A percentile compares a stretch with the other conserved stretches of the same genome.
These are phyloP conservation scores for Pediacus dermestoides DNA, from an alignment of 2,888 invertebrate species.

Conservation along the genomic window DNA sequence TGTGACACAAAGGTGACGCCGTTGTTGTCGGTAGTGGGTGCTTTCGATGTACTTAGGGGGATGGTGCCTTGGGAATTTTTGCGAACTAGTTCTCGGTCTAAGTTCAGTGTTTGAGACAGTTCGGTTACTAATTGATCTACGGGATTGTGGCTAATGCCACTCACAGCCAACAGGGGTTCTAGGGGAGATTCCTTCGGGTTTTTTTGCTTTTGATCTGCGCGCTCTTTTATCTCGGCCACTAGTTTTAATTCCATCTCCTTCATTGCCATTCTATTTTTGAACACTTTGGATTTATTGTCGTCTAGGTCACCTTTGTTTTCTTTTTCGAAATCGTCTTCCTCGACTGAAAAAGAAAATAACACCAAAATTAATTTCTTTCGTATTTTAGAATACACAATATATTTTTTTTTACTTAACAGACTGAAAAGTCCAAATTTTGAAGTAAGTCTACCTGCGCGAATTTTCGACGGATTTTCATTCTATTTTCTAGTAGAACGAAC, in stretches of 20 bases:
- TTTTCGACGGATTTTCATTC: too few species aligned
- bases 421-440: too few species aligned
- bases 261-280: conserved; percentile 59
- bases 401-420: too few species aligned
- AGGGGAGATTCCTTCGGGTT: conserved; percentile 55
- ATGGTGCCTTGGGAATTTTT: conserved; percentile 33
- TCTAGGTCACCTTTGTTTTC: conserved; percentile 30
- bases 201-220: conserved; percentile 62
- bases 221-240: conserved; percentile 80
- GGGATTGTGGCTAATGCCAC: conserved; percentile 63
- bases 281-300: conserved; percentile 46
- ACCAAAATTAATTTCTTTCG: too few species aligned
- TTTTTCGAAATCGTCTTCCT: conserved; percentile 10
- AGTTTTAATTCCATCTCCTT: conserved; percentile 82
- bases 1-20: conserved; percentile 60
- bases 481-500: too few species aligned
- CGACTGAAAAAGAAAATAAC: background rate
- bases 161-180: conserved; percentile 49
- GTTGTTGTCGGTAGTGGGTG: conserved; percentile 40
- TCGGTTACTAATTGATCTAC: conserved; percentile 79
- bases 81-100: conserved; percentile 54
- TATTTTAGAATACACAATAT: too few species aligned
- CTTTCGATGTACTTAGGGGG: conserved; percentile 20
- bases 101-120: conserved; percentile 77
- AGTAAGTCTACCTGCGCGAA: too few species aligned